Evolutionary conservation across 2,113 vertebrate species (phyloP), one percentile per base, ranked within the genome.

Genomic region (Indicator indicator): DNA sequence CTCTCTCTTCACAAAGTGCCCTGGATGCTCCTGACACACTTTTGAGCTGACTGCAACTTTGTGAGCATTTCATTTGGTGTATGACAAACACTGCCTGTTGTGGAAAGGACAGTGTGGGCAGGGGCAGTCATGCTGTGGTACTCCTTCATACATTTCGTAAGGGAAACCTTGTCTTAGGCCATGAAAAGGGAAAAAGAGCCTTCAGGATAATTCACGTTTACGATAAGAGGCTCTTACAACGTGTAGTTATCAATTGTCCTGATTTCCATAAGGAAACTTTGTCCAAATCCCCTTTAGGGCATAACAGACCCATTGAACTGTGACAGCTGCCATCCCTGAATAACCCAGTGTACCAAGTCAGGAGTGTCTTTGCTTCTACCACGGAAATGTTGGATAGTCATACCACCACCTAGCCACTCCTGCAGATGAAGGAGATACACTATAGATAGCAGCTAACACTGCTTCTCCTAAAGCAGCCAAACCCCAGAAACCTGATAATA

Each of bases 91-190:
- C 16, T 67, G 71, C 16, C 33, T 33, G 59, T 62, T 62, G 9
- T 60, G 65, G 67, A 59, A 80, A 46, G n/a, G 13, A 81, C 50
- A 67, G 24, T 18, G 58, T 67, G 46, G 11, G 30, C 1, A 9
- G 17, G 26, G 6, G 3, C 38, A 63, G 16, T 15, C 55, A 27
- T 0, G 0, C 30, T 67, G 11, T 30, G 24, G 30, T 77, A 83
- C 21, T 15, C 0, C 0, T 33, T 72, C 30, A 56, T 9, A 13
- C 3, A n/a, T 65, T 76, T 60, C 15, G 46, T 42, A 71, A 87
- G 27, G 73, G 36, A 89, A 89, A 19, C 30, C 20, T 88, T 59
- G 9, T 64, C 69, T 75, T 32, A 38, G 79, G 74, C 9, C 3
- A 1, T 50, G 77, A 32, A 76, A 91, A 42, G 16, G 18, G 48